Evolutionary conservation across 2,113 vertebrate species (phyloP).

Genomic region (Synodontis membranacea): DNA sequence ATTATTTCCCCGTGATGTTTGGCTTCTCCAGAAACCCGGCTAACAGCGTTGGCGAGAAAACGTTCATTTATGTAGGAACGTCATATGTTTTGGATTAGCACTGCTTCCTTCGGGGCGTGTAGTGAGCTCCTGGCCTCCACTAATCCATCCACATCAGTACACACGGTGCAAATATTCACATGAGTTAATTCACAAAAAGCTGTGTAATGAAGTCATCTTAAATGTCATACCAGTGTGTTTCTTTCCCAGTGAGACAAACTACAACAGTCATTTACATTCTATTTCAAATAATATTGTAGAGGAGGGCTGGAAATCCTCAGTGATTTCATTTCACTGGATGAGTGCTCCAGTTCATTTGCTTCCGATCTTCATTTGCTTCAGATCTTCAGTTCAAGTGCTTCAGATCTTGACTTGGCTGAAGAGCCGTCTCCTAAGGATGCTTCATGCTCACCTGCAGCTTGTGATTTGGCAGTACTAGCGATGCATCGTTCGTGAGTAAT

Average conservation of each 20-base stretch:
- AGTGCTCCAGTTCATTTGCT: background rate
- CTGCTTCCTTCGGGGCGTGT: background rate
- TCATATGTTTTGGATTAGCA: background rate
- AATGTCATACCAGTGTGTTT: background rate
- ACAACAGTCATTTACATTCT: background rate
- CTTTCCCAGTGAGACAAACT: background rate
- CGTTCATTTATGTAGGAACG: background rate
- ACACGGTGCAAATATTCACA: background rate
- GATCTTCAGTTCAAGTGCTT: background rate
- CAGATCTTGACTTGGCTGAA: background rate
- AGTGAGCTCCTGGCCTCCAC: background rate
- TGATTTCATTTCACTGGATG: background rate
- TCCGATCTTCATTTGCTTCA: background rate
- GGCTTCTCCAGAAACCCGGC: background rate
- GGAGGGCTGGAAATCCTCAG: background rate
- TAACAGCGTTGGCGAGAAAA: background rate
- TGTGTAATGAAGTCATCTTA: background rate
- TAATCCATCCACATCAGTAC: background rate
- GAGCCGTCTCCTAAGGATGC: background rate
- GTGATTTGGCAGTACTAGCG: background rate
- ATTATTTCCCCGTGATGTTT: slow-evolving; percentile 9
- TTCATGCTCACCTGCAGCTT: background rate
- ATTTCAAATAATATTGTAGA: background rate
- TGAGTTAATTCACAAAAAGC: background rate
- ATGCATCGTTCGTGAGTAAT: too few relatives aligned